Conservation (phyloP, 1,140 invertebrate species). For the Drosophila tani region DNA sequence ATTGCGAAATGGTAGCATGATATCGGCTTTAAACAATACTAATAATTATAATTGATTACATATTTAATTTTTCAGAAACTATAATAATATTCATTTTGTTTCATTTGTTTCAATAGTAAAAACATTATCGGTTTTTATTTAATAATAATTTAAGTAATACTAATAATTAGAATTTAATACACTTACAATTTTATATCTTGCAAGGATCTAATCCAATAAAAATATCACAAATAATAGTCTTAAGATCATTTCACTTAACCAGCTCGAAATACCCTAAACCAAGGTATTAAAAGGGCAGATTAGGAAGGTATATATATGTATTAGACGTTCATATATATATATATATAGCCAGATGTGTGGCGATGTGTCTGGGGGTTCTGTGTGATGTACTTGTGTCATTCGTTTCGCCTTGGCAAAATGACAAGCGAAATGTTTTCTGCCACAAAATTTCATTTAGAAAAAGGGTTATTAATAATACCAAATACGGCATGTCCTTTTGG, state of each 20-base stretch:
- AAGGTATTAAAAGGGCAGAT: constrained; percentile 10
- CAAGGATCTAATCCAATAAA: no score
- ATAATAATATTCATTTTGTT: no score
- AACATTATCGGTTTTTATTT: no score
- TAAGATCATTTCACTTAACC: neutral
- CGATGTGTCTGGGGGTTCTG: constrained; percentile 9
- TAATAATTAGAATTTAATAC: no score
- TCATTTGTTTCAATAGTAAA: no score
- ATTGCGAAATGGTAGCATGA: no score
- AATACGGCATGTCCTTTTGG: constrained; percentile 59
- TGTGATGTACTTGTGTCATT: constrained; percentile 71
- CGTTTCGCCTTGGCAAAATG: constrained; percentile 65
- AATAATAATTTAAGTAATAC: neutral
- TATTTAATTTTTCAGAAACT: no score
- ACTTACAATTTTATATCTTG: no score
- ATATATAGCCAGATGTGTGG: neutral
- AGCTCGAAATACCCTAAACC: neutral
- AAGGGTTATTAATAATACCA: constrained; percentile 82
- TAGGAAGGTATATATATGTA: constrained; percentile 7
- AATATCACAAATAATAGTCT: no score
- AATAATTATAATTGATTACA: no score
- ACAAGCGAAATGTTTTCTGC: constrained; percentile 76
- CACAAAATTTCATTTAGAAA: constrained; percentile 81
- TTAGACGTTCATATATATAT: neutral
- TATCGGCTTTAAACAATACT: no score